phyloP scores from a whole-genome alignment of 2,888 invertebrate genomes.

The Nephrotoma appendiculata region DNA sequence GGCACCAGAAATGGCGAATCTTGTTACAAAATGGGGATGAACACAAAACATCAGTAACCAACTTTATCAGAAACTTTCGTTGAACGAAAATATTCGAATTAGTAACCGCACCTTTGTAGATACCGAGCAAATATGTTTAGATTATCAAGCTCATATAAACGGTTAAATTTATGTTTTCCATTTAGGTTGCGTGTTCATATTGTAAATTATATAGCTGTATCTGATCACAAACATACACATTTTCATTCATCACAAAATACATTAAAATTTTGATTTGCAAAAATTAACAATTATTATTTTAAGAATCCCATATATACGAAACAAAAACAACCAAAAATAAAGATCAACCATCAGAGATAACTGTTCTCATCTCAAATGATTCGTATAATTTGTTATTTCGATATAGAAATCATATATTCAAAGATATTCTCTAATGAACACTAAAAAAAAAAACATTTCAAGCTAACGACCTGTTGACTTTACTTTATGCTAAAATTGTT shows the following conservation, averaged over 20 bases:
- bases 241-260: not conserved
- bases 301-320: not conserved
- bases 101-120: too few relatives aligned
- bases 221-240: not conserved
- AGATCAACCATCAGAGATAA: not conserved
- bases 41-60: too few relatives aligned
- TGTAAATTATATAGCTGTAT: not conserved
- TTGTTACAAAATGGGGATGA: too few relatives aligned
- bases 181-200: not conserved
- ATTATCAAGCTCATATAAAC: too few relatives aligned
- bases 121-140: too few relatives aligned
- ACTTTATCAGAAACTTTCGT: too few relatives aligned
- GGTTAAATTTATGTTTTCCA: not conserved
- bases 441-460: not conserved
- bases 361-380: not conserved
- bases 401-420: not conserved
- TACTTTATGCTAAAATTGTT: not conserved
- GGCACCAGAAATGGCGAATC: too few relatives aligned
- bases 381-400: not conserved
- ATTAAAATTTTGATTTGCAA: not conserved
- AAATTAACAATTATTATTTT: not conserved
- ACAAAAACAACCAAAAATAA: not conserved
- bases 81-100: too few relatives aligned
- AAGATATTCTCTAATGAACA: not conserved
- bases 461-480: not conserved